phyloP scores from a whole-genome alignment of 2,797 vertebrate genomes.

The Pteronotus mesoamericanus region DNA sequence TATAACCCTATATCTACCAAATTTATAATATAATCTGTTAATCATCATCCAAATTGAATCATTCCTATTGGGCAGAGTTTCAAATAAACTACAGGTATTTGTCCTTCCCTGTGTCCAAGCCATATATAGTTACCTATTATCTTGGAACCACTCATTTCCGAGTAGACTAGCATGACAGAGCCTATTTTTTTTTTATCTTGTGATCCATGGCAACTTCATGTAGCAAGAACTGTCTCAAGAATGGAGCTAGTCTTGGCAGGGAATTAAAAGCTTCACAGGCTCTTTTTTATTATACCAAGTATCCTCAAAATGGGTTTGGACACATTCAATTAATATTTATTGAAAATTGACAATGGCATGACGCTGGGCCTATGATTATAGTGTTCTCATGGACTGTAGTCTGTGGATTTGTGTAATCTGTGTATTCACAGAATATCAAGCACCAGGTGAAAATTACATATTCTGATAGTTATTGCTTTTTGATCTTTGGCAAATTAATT shows the following conservation, averaged over 20 bases:
- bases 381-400: neutral
- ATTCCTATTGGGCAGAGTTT: neutral
- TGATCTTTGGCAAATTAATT: conserved; percentile 34
- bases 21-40: neutral
- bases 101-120: neutral
- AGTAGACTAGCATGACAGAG: neutral
- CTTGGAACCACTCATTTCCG: neutral
- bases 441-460: neutral
- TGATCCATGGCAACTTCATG: neutral
- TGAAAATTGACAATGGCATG: neutral
- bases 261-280: neutral
- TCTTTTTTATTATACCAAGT: neutral
- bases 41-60: neutral
- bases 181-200: neutral
- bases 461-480: conserved; percentile 10
- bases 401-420: neutral
- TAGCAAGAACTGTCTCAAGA: neutral
- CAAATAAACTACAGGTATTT: neutral
- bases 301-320: neutral
- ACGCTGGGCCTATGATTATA: neutral
- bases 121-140: neutral
- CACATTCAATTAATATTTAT: neutral
- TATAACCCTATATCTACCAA: neutral
- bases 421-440: conserved; percentile 16
- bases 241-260: neutral